These are phyloP conservation scores for Fringilla coelebs DNA, from an alignment of 2,797 vertebrate species.

Conservation along the genomic window DNA sequence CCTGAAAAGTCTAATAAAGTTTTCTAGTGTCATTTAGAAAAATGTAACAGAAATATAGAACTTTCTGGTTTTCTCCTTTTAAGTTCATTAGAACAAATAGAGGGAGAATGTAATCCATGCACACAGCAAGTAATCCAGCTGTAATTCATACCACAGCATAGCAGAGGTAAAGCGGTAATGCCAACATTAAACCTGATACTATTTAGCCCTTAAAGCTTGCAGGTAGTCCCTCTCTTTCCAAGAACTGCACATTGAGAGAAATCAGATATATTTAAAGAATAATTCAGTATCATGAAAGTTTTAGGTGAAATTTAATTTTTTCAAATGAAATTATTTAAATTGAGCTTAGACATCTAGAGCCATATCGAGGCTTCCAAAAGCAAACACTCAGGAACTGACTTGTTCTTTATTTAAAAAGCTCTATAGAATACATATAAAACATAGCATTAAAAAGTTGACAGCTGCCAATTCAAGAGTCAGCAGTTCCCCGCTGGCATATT, in stretches of 20 bases:
- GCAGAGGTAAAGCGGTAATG: not conserved
- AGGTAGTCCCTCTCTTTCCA: slow-evolving; percentile 25
- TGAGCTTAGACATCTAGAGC: not conserved
- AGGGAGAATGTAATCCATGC: not conserved
- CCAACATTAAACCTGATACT: not conserved
- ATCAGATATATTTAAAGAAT: not conserved
- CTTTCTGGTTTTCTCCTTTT: not conserved
- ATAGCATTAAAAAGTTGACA: not conserved
- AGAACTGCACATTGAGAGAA: not conserved
- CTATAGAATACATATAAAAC: not conserved
- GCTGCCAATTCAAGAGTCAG: not conserved
- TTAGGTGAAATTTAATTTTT: not conserved
- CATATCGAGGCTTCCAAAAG: not conserved
- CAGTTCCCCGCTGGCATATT: not conserved
- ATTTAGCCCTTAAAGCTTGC: not conserved
- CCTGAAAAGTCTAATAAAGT: not conserved
- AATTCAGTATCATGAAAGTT: not conserved
- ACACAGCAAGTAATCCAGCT: not conserved
- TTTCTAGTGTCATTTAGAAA: not conserved
- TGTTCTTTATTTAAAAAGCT: not conserved
- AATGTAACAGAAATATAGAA: not conserved
- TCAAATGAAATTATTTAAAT: not conserved
- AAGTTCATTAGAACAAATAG: not conserved
- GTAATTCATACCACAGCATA: not conserved
- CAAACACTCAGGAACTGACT: not conserved